These are phyloP conservation scores for Mayetiola destructor DNA, from an alignment of 2,888 invertebrate genomes.

Conservation along the genomic window DNA sequence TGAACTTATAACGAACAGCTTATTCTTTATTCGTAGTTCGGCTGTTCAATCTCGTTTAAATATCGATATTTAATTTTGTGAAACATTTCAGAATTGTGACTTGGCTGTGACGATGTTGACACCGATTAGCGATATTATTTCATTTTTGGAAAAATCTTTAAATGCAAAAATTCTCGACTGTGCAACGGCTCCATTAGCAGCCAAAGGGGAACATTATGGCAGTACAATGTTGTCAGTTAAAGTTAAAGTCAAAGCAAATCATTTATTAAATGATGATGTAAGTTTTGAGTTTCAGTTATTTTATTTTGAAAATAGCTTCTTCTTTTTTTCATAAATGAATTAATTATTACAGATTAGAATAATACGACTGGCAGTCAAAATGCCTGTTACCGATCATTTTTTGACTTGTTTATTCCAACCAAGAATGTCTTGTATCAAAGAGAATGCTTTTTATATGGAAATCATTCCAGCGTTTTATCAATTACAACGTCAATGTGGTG, in stretches of 20 bases:
- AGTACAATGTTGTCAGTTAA: not conserved
- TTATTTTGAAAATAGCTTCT: too few relatives aligned
- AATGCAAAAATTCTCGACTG: not conserved
- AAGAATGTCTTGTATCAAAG: conserved; percentile 42
- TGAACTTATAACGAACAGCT: too few relatives aligned
- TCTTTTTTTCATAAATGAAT: not conserved
- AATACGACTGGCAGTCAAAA: not conserved
- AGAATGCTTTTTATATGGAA: conserved; percentile 40
- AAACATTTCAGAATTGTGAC: too few relatives aligned
- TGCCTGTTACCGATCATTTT: not conserved
- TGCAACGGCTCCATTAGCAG: not conserved
- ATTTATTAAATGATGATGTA: not conserved
- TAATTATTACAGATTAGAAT: not conserved
- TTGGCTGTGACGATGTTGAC: not conserved
- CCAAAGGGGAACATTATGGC: not conserved
- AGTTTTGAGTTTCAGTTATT: not conserved
- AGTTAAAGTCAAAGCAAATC: not conserved
- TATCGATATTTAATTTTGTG: too few relatives aligned
- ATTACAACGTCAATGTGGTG: conserved; percentile 37
- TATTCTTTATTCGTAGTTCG: too few relatives aligned
- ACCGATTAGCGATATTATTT: not conserved
- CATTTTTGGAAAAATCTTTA: conserved; percentile 4
- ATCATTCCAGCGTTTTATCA: conserved; percentile 37
- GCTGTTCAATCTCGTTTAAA: too few relatives aligned
- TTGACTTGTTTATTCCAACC: conserved; percentile 36